Evolutionary conservation across 2,113 vertebrate genomes (phyloP).

Genomic region (Polypterus senegalus): DNA sequence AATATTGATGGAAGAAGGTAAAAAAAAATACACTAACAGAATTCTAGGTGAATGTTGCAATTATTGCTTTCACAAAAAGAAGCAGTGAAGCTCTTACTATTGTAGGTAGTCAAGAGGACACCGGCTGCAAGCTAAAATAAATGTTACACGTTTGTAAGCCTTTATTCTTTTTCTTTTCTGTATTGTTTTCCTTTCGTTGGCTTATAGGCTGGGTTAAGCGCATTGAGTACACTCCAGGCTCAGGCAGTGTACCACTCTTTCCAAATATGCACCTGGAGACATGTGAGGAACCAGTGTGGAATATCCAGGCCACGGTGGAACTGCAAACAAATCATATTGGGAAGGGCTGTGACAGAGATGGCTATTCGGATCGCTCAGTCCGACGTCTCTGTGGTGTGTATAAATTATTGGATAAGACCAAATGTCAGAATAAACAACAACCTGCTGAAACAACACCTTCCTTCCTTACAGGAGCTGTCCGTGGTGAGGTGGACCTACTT

Average conservation of each 20-base stretch:
- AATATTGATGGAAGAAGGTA: too few species aligned
- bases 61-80: too few species aligned
- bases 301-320: conserved; percentile 91
- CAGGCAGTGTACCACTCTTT: conserved; percentile 79
- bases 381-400: conserved; percentile 79
- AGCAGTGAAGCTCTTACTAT: too few species aligned
- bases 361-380: conserved; percentile 87
- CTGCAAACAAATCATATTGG: conserved; percentile 92
- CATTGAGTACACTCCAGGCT: conserved; percentile 82
- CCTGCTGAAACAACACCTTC: not conserved
- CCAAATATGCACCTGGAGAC: conserved; percentile 86
- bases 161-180: not conserved
- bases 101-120: too few species aligned
- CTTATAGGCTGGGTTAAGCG: conserved; percentile 83
- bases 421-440: not conserved
- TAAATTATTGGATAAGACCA: not conserved
- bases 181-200: not conserved
- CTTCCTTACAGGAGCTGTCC: conserved; percentile 63
- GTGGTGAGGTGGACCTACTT: conserved; percentile 85
- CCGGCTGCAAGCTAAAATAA: too few species aligned
- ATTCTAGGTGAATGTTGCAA: too few species aligned
- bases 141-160: not conserved
- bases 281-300: conserved; percentile 92
- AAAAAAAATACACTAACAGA: too few species aligned
- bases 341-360: conserved; percentile 93